Evolutionary conservation across 1,140 invertebrate species (phyloP).

Genomic region (Drosophila pseudoananassae): DNA sequence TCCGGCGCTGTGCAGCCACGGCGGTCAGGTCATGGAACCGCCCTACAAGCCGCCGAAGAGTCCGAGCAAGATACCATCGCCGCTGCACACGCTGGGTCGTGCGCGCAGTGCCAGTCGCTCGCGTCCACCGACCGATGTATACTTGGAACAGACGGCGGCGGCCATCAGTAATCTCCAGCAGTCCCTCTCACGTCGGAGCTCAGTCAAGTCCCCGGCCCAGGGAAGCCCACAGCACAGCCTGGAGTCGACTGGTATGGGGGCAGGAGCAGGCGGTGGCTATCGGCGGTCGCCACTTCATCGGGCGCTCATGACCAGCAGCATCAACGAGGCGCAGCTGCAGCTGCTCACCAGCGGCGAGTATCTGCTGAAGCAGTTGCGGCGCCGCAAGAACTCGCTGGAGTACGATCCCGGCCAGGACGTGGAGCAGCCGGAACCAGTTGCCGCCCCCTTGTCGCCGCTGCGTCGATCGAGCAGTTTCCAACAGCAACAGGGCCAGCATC

Average conservation of each 20-base stretch:
- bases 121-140: slow-evolving; percentile 81
- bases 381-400: slow-evolving; percentile 85
- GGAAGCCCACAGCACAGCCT: slow-evolving; percentile 78
- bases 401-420: slow-evolving; percentile 46
- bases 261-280: slow-evolving; percentile 52
- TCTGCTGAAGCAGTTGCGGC: slow-evolving; percentile 77
- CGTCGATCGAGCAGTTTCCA: slow-evolving; percentile 81
- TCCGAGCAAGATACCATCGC: slow-evolving; percentile 87
- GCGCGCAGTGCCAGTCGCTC: slow-evolving; percentile 85
- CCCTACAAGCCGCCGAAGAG: slow-evolving; percentile 86
- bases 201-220: slow-evolving; percentile 74
- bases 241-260: slow-evolving; percentile 39
- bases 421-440: slow-evolving; percentile 28
- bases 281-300: slow-evolving; percentile 71
- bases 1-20: slow-evolving; percentile 74
- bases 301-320: slow-evolving; percentile 81
- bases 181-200: slow-evolving; percentile 74
- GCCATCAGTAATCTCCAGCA: slow-evolving; percentile 88
- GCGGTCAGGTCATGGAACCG: slow-evolving; percentile 42
- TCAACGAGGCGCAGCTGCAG: slow-evolving; percentile 78
- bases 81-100: slow-evolving; percentile 85
- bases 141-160: slow-evolving; percentile 88
- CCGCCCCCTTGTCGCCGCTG: slow-evolving; percentile 65
- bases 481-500: slow-evolving; percentile 55
- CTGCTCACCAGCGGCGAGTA: slow-evolving; percentile 79